phyloP scores from a whole-genome alignment of 2,888 invertebrate genomes.

The Ariolimax columbianus region DNA sequence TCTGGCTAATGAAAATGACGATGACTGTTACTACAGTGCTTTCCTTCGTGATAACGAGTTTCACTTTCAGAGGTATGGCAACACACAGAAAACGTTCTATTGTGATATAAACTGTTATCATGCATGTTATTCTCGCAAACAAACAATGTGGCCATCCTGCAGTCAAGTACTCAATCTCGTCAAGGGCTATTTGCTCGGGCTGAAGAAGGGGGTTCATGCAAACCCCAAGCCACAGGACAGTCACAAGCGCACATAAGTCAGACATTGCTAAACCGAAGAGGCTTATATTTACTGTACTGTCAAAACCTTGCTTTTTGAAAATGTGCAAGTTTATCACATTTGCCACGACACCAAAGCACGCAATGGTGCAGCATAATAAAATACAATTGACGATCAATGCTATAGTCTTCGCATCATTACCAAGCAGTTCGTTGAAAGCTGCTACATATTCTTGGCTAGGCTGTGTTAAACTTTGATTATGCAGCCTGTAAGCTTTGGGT shows the following conservation, averaged over 20 bases:
- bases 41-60: constrained; percentile 6
- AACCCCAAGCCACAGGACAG: neutral
- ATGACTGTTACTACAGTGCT: constrained; percentile 4
- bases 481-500: neutral
- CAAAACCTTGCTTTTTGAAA: constrained; percentile 24
- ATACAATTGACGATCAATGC: neutral
- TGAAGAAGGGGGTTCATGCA: neutral
- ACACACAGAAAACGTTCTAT: constrained; percentile 34
- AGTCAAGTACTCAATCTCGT: constrained; percentile 32
- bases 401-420: neutral
- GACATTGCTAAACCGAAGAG: constrained; percentile 22
- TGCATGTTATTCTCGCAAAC: constrained; percentile 30
- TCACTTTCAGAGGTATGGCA: constrained; percentile 20
- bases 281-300: constrained; percentile 25
- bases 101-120: constrained; percentile 39
- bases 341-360: neutral
- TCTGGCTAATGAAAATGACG: neutral
- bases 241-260: constrained; percentile 9
- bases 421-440: neutral
- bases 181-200: neutral
- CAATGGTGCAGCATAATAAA: neutral
- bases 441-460: neutral
- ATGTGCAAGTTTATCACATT: constrained; percentile 27
- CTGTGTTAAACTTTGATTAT: neutral
- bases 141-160: constrained; percentile 28